phyloP scores from a whole-genome alignment of 2,797 vertebrate species.

The Phataginus tetradactyla region DNA sequence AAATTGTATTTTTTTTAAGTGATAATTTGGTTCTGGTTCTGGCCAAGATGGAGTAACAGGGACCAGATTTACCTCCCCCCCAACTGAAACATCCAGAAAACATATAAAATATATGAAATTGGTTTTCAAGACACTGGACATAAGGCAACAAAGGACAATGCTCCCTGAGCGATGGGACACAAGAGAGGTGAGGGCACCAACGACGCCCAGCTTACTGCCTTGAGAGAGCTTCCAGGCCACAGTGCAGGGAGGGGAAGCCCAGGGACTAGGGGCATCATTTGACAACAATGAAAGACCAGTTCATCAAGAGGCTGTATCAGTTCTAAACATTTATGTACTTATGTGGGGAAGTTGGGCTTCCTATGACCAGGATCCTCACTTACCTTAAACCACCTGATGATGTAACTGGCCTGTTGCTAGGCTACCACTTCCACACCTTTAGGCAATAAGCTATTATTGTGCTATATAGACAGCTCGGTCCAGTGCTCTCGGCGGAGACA shows the following conservation, averaged over 20 bases:
- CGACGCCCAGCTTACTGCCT: background rate
- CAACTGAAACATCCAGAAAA: background rate
- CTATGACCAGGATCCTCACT: too few species aligned
- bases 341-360: too few species aligned
- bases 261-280: background rate
- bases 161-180: background rate
- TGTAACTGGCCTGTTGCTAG: too few species aligned
- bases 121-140: background rate
- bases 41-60: background rate
- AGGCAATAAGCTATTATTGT: too few species aligned
- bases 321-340: too few species aligned
- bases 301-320: background rate
- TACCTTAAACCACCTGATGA: too few species aligned
- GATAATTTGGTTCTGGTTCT: constrained; percentile 15
- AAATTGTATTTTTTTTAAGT: background rate
- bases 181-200: background rate
- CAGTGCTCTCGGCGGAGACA: too few species aligned
- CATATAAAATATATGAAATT: background rate
- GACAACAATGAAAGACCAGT: background rate
- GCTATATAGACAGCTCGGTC: too few species aligned
- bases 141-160: background rate
- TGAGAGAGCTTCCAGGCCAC: background rate
- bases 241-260: background rate
- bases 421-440: too few species aligned
- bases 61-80: background rate